Evolutionary conservation across 2,113 vertebrate species (phyloP), one percentile per base, ranked within the genome.

Genomic region (Anhinga anhinga): DNA sequence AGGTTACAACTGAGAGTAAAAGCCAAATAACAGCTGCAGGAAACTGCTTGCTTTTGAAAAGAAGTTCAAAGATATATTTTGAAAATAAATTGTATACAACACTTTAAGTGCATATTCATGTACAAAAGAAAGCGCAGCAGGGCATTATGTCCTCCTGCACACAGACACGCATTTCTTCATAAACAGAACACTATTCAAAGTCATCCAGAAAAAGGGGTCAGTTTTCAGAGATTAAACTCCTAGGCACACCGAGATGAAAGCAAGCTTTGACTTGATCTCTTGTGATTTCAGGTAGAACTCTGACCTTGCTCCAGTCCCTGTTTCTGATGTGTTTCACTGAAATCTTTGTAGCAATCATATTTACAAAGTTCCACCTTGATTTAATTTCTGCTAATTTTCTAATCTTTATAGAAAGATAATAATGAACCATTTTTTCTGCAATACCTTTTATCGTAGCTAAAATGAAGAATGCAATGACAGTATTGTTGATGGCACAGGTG

Each of bases 401-500:
- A 29, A 50, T 36, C 27, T 49, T 83, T 32, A 49, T 3, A 78
- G 66, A 89, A 84, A 59, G 62, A 22, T 30, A 61, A 61, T 15
- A 77, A 78, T 8, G 21, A 79, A 38, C 4, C 1, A 3, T 21
- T 49, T 94, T 87, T 90, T 6, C 38, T 30, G 52, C 0, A 34
- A 98, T 98, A 99, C 99, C 99, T 98, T 99, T 99, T 53, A 99
- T 98, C 3, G 99, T 99, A 47, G 98, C 83, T 96, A 99, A 98
- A 98, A 99, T 97, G 98, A 99, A 99, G 97, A 99, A 98, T 18
- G 99, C 98, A 80, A 99, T 98, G 94, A 99, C 91, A 21, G 99
- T 98, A 61, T 99, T 99, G 98, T 99, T 99, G 96, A 99, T 98
- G 72, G 99, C 98, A 2, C 99, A 99, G 40, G 99, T 99, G 13